A percentile compares a stretch with the other conserved stretches of the same genome.
Conservation (phyloP, 2,888 invertebrate genomes). For the Cantharis rustica region DNA sequence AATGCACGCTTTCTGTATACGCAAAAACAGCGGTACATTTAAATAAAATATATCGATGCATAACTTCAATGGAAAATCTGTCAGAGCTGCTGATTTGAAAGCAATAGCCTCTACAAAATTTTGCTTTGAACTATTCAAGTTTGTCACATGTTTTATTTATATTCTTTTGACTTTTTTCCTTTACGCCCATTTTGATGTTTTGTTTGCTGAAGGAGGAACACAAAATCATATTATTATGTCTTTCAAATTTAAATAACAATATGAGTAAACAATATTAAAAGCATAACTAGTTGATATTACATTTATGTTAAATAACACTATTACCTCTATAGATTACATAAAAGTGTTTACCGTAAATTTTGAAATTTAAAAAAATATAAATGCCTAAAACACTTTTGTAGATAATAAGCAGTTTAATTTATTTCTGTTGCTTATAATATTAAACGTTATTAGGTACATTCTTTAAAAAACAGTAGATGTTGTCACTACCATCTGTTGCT, state of each 20-base stretch:
- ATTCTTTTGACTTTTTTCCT: constrained; percentile 40
- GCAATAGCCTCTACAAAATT: constrained; percentile 33
- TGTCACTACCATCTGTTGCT: constrained; percentile 30
- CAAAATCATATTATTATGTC: constrained; percentile 35
- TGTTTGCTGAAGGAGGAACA: constrained; percentile 42
- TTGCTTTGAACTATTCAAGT: constrained; percentile 46
- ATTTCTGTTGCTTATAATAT: not conserved
- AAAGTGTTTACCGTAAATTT: not conserved
- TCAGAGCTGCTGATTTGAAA: constrained; percentile 2
- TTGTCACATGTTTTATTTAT: constrained; percentile 51
- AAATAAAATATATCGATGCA: not conserved
- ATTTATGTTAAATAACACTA: not conserved
- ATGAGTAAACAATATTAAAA: not conserved
- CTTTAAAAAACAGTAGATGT: constrained; percentile 20
- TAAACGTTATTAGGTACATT: constrained; percentile 13
- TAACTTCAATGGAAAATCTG: constrained; percentile 2
- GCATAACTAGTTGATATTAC: not conserved
- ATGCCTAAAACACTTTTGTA: not conserved
- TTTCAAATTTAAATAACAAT: constrained; percentile 24
- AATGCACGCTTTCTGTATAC: not conserved
- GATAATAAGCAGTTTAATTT: not conserved
- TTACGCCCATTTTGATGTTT: constrained; percentile 45
- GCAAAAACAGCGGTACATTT: constrained; percentile 1
- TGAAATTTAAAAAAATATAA: not conserved
- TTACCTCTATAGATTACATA: not conserved